phyloP scores from a whole-genome alignment of 2,888 invertebrate genomes.

The Euclidia mi region DNA sequence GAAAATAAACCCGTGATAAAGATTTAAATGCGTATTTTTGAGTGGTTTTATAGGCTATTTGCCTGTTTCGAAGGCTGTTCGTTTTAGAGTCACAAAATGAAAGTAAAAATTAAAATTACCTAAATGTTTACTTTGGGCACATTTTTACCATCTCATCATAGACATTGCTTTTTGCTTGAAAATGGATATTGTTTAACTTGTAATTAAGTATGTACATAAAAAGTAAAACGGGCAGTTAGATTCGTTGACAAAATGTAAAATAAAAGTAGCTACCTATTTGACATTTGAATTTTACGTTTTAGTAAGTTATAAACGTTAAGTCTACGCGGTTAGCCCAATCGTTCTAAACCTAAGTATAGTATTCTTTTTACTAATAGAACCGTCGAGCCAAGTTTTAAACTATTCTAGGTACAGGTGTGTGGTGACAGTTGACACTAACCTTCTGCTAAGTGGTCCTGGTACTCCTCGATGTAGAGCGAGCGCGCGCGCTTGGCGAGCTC shows the following conservation, averaged over 20 bases:
- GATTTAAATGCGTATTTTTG: constrained; percentile 54
- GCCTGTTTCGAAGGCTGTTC: constrained; percentile 42
- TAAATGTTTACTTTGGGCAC: constrained; percentile 37
- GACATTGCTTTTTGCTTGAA: constrained; percentile 17
- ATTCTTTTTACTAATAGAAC: too few relatives aligned
- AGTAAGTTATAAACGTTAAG: too few relatives aligned
- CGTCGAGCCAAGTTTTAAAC: too few relatives aligned
- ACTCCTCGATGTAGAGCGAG: constrained; percentile 90
- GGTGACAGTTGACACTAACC: too few relatives aligned
- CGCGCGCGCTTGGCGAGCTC: constrained; percentile 93
- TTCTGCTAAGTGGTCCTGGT: constrained; percentile 77
- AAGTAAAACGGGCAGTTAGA: too few relatives aligned
- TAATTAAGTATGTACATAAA: too few relatives aligned
- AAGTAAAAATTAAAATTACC: constrained; percentile 37
- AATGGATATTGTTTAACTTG: neutral
- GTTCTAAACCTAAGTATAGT: too few relatives aligned
- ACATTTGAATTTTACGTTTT: too few relatives aligned
- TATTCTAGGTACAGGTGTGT: too few relatives aligned
- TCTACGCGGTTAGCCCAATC: too few relatives aligned
- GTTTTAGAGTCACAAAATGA: constrained; percentile 42
- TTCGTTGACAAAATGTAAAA: too few relatives aligned
- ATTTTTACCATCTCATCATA: constrained; percentile 34
- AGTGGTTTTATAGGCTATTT: constrained; percentile 55
- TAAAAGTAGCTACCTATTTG: too few relatives aligned
- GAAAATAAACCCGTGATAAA: constrained; percentile 53